A percentile compares a stretch with the other conserved stretches of the same genome.
Evolutionary conservation across 2,888 invertebrate species (phyloP).

Genomic region (Steinernema carpocapsae): DNA sequence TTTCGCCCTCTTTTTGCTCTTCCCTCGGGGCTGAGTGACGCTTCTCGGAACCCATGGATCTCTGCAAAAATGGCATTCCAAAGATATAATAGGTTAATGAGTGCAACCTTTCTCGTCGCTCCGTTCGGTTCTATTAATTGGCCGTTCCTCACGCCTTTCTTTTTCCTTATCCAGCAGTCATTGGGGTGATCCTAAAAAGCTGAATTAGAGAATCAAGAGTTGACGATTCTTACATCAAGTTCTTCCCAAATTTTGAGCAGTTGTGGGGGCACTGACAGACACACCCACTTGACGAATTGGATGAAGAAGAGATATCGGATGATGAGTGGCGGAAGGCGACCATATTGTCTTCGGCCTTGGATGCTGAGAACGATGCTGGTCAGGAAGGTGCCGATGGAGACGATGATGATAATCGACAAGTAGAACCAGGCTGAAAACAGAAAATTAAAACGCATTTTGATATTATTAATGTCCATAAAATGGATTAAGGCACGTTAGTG

Average conservation of each 20-base stretch:
- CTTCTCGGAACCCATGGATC: conserved; percentile 15
- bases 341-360: conserved; percentile 66
- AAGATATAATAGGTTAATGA: not conserved
- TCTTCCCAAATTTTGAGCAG: conserved; percentile 65
- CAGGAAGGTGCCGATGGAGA: conserved; percentile 67
- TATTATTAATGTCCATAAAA: too few relatives aligned
- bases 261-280: conserved; percentile 64
- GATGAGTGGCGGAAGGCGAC: conserved; percentile 64
- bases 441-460: too few relatives aligned
- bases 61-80: not conserved
- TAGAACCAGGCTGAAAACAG: conserved; percentile 67
- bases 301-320: conserved; percentile 63
- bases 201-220: conserved; percentile 47
- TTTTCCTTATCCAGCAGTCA: conserved; percentile 36
- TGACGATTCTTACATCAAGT: conserved; percentile 9
- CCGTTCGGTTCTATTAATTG: conserved; percentile 13
- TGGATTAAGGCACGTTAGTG: too few relatives aligned
- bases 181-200: conserved; percentile 51
- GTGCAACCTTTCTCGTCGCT: not conserved
- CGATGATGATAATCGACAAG: conserved; percentile 66
- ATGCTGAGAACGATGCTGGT: conserved; percentile 67
- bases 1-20: conserved; percentile 17
- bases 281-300: conserved; percentile 61
- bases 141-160: conserved; percentile 9
- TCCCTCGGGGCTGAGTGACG: not conserved